Evolutionary conservation across 2,888 invertebrate genomes (phyloP), one percentile per base, ranked within the genome.

Genomic region (Julus scanicus): DNA sequence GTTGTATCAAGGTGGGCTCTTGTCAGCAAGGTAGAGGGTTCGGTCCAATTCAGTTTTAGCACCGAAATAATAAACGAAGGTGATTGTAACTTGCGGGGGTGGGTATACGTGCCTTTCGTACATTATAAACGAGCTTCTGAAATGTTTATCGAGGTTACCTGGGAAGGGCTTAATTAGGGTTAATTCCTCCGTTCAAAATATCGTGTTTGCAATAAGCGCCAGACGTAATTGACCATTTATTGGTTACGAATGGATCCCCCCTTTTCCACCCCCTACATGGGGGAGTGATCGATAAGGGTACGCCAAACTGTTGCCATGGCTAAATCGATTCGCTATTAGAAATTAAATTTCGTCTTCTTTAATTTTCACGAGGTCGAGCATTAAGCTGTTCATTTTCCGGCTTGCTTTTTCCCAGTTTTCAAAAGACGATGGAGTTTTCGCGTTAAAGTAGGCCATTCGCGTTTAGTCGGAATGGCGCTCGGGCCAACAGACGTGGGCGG

Each of bases 331-430:
- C 71, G 29, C 6, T 71, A 71, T 71, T 29, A 71, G 29, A 29
- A 71, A 71, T 71, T 71, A 71, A 11, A 71, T 71, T 71, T 71
- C 29, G 71, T 29, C 71, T 71, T 71, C 71, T 71, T 71, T 71
- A 71, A 71, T 71, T 71, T 71, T 71, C 71, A 9, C 63, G 63
- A 63, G 63, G 63, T 20, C 20, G 20, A n/a, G 63, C 63, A n/a
- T 4, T n/a, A 6, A n/a, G 63, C 20, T 63, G 63, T 29, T 71
- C 71, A 13, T 29, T 71, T 71, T 63, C 11, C 71, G 29, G 29
- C 44, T 11, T 29, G 71, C 29, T 63, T n/a, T 29, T 20, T 20
- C 29, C 71, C 71, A 71, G 29, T 71, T 29, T 29, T 29, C 5
- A 44, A 2, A 71, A 71, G 71, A 71, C 11, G 71, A 29, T 29